phyloP scores from a whole-genome alignment of 2,797 vertebrate genomes.

The Thalassophryne amazonica region DNA sequence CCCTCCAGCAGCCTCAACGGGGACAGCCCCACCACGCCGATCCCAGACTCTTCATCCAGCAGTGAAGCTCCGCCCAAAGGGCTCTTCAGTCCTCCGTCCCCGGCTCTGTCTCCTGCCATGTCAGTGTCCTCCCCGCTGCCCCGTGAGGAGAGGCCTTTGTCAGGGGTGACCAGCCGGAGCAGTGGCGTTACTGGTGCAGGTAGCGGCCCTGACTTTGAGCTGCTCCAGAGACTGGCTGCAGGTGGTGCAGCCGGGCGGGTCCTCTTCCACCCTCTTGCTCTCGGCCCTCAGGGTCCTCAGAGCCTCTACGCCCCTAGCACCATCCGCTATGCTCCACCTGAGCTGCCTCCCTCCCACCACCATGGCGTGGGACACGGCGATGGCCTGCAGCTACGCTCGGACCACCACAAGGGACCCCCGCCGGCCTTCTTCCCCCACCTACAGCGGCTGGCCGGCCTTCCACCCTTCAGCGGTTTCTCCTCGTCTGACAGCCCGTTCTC shows the following conservation, averaged over 20 bases:
- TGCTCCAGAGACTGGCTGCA: constrained; percentile 80
- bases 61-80: constrained; percentile 71
- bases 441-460: constrained; percentile 82
- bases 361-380: constrained; percentile 62
- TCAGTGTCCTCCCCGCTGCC: constrained; percentile 78
- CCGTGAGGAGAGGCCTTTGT: constrained; percentile 67
- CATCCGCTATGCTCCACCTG: constrained; percentile 88
- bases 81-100: constrained; percentile 77
- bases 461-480: constrained; percentile 82
- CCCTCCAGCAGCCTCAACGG: constrained; percentile 75
- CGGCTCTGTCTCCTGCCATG: constrained; percentile 75
- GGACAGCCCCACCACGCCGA: constrained; percentile 72
- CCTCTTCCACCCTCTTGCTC: constrained; percentile 82
- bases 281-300: constrained; percentile 78
- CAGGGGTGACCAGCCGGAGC: constrained; percentile 51
- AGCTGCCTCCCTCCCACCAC: constrained; percentile 79
- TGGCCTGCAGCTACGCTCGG: constrained; percentile 75
- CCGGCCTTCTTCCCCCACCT: constrained; percentile 86
- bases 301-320: constrained; percentile 87
- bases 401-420: constrained; percentile 77
- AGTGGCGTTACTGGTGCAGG: constrained; percentile 39
- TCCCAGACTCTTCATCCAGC: constrained; percentile 76
- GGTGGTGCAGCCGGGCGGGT: constrained; percentile 81
- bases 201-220: constrained; percentile 73
- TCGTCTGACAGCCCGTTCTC: constrained; percentile 83